Evolutionary conservation across 2,797 vertebrate species (phyloP).

Genomic region (Microcaecilia unicolor): DNA sequence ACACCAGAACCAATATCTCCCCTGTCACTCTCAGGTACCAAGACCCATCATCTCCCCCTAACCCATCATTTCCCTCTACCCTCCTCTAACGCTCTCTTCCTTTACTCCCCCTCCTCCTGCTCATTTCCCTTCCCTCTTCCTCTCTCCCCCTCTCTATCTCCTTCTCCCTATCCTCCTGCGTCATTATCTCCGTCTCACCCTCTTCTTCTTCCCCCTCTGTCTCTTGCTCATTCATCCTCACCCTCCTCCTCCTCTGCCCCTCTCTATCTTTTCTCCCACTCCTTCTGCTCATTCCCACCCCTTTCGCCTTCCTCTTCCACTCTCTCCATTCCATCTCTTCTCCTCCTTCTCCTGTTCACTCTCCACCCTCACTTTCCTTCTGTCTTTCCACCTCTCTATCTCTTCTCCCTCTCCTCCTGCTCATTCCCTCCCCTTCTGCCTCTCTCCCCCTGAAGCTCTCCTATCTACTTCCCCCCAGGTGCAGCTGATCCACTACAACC

Average conservation of each 20-base stretch:
- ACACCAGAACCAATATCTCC: too few species aligned
- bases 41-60: too few species aligned
- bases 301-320: neutral
- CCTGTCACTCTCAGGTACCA: too few species aligned
- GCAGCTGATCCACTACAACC: constrained; percentile 53
- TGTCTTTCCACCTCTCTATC: too few species aligned
- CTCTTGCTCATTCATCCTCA: too few species aligned
- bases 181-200: neutral
- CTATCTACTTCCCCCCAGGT: constrained; percentile 29
- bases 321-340: neutral
- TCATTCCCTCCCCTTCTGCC: neutral
- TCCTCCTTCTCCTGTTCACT: too few species aligned
- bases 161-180: neutral
- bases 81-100: too few species aligned
- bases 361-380: too few species aligned
- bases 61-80: too few species aligned
- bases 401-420: too few species aligned
- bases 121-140: neutral
- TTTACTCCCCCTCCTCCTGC: too few species aligned
- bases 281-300: neutral
- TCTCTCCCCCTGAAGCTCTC: neutral
- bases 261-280: neutral
- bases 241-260: too few species aligned
- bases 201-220: neutral
- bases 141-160: neutral